A percentile compares a stretch with the other conserved stretches of the same genome.
phyloP scores from a whole-genome alignment of 2,113 vertebrate species.

The Hucho hucho region DNA sequence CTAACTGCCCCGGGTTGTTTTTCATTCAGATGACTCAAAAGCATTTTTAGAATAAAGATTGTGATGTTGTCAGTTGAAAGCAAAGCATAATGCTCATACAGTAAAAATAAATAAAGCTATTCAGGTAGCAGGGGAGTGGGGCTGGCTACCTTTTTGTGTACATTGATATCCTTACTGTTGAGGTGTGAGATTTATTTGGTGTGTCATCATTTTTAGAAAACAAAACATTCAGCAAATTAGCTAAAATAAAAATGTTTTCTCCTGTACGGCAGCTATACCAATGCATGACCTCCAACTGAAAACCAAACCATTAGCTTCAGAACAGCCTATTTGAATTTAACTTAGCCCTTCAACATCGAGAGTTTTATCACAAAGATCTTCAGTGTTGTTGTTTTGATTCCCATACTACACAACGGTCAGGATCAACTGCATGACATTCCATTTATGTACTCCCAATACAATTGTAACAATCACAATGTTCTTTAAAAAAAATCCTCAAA shows the following conservation, averaged over 20 bases:
- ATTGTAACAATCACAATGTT: slow-evolving; percentile 58
- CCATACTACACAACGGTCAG: background rate
- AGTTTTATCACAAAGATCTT: background rate
- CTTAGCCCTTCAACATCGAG: background rate
- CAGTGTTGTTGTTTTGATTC: background rate
- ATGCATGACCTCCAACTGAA: slow-evolving; percentile 11
- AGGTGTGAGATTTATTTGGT: slow-evolving; percentile 11
- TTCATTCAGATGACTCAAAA: background rate
- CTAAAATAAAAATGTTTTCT: background rate
- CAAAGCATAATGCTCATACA: background rate
- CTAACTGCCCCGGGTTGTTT: background rate
- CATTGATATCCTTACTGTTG: background rate
- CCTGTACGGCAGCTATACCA: slow-evolving; percentile 28
- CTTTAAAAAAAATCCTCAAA: slow-evolving; percentile 62
- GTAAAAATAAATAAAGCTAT: background rate
- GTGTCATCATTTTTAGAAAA: background rate
- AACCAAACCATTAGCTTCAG: slow-evolving; percentile 4
- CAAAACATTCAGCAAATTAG: background rate
- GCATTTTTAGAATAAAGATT: background rate
- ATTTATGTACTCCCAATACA: slow-evolving; percentile 40
- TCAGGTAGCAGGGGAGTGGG: background rate
- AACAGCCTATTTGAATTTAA: background rate
- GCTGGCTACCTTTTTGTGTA: background rate
- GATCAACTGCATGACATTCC: slow-evolving; percentile 49
- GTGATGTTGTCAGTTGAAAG: background rate